Evolutionary conservation across 2,888 invertebrate species (phyloP), one percentile per base, ranked within the genome.

Genomic region (Agrochola macilenta): DNA sequence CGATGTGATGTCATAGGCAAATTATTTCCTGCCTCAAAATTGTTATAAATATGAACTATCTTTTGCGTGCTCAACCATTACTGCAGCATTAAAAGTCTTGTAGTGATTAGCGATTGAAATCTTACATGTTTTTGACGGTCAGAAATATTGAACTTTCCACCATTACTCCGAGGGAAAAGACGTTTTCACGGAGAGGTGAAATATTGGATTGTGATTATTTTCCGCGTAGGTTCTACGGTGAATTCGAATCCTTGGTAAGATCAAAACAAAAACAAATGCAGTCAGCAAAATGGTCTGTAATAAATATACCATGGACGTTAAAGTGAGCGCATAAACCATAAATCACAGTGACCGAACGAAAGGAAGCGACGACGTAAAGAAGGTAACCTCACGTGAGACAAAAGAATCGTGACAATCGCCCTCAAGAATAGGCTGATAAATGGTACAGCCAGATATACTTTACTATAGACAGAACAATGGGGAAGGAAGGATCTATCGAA

Each of bases 361-460:
- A 85, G 79, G 80, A 86, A 80, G 87, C 89, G 83, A 87, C 89
- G 89, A 88, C 65, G 65, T 30, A 89, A 88, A 88, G 88, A 90
- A 90, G 89, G 90, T 89, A 84, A 87, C 87, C 60, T 39, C 90
- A 92, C 90, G 89, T 91, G 90, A 93, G 90, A 93, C 94, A 93
- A 93, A 93, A 90, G 91, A 88, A 89, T 87, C 85, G 84, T 79
- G 85, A 86, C 85, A 87, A 90, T 88, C 88, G 85, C 86, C 87
- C 78, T 86, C 75, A 87, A 74, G 83, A 83, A 89, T 89, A 80
- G 89, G 83, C 87, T 91, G 92, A 92, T 92, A 92, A 93, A 92
- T 93, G 90, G 90, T 86, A 85, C 69, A 85, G 79, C 74, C 77
- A 89, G 85, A 88, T 87, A 87, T 87, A 85, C 79, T 81, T 87